phyloP scores from a whole-genome alignment of 2,113 vertebrate genomes.

The Cinclus mexicanus region DNA sequence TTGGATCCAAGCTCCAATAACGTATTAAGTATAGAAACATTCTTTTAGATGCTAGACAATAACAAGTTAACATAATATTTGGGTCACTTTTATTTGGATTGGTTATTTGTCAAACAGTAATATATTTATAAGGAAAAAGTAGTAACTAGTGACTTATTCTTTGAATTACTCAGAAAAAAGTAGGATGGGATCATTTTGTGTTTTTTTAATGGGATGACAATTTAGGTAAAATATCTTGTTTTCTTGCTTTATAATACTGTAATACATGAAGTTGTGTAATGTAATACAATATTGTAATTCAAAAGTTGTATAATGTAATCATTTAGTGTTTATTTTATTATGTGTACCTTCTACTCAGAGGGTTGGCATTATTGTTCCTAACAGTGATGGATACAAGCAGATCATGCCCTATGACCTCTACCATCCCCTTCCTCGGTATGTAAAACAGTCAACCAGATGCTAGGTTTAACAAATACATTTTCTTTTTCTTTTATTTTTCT shows the following conservation, averaged over 20 bases:
- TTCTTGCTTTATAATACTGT: conserved; percentile 34
- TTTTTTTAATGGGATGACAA: neutral
- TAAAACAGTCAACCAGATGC: conserved; percentile 70
- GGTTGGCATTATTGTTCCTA: conserved; percentile 86
- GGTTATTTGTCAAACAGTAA: neutral
- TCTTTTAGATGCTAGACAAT: neutral
- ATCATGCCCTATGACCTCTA: conserved; percentile 99
- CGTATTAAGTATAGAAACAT: neutral
- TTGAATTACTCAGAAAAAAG: neutral
- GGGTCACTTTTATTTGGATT: neutral
- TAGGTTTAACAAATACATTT: conserved; percentile 57
- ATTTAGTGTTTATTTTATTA: conserved; percentile 82
- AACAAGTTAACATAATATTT: conserved; percentile 28
- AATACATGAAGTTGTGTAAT: conserved; percentile 55
- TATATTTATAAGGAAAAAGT: neutral
- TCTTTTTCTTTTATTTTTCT: neutral
- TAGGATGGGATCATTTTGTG: neutral
- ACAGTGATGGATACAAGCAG: conserved; percentile 98
- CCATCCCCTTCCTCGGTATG: conserved; percentile 95
- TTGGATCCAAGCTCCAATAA: neutral
- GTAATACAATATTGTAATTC: conserved; percentile 64
- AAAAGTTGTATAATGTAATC: conserved; percentile 72
- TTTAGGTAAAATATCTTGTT: neutral
- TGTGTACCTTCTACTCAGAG: conserved; percentile 84
- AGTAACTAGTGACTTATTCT: neutral